phyloP scores from a whole-genome alignment of 2,797 vertebrate species.

The Selene dorsalis region DNA sequence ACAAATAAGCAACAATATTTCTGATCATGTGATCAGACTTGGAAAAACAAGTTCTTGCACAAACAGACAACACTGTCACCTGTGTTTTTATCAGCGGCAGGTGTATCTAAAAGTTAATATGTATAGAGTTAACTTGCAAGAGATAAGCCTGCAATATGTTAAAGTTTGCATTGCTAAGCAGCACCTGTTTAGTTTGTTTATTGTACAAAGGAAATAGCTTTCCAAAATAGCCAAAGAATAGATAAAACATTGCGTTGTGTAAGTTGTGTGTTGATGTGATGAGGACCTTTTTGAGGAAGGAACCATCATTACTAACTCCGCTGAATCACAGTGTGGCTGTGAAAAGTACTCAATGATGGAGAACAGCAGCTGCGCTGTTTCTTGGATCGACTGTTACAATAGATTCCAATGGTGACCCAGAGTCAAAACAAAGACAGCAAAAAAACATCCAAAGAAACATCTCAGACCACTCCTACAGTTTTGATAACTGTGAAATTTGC shows the following conservation, averaged over 20 bases:
- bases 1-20: slow-evolving; percentile 32
- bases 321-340: neutral
- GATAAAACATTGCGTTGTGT: neutral
- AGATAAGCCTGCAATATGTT: neutral
- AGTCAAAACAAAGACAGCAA: neutral
- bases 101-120: neutral
- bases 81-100: neutral
- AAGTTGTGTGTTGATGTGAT: neutral
- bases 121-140: neutral
- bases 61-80: slow-evolving; percentile 1
- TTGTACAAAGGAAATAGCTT: neutral
- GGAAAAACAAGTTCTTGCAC: slow-evolving; percentile 15
- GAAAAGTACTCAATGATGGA: neutral
- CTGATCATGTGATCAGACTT: slow-evolving; percentile 14
- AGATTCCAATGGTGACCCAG: neutral
- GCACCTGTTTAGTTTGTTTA: neutral
- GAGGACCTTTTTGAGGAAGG: slow-evolving; percentile 2
- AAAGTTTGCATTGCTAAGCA: neutral
- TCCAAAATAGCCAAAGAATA: neutral
- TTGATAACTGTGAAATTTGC: neutral
- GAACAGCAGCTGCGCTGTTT: neutral
- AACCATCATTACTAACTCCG: neutral
- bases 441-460: neutral
- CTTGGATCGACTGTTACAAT: neutral
- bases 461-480: neutral